Conservation (phyloP, 2,113 vertebrate species). For the Trichomycterus rosablanca region DNA sequence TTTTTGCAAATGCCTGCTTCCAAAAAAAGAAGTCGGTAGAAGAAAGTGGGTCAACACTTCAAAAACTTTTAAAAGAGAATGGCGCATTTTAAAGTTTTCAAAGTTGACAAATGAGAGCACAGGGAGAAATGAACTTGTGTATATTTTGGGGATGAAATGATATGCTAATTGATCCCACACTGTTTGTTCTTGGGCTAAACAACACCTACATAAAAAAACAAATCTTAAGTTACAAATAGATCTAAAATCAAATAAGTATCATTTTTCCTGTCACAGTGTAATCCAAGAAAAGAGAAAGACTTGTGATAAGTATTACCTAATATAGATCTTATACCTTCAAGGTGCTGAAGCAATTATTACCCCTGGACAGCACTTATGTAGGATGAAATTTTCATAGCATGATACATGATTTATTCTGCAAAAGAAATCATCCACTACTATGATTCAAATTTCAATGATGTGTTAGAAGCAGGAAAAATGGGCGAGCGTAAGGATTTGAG, state of each 20-base stretch:
- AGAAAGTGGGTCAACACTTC: constrained; percentile 54
- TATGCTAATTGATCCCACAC: constrained; percentile 2
- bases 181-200: constrained; percentile 18
- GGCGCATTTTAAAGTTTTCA: constrained; percentile 35
- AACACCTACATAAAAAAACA: no score
- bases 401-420: no score
- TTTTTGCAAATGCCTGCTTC: constrained; percentile 41
- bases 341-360: constrained; percentile 6
- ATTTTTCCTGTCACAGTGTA: not conserved
- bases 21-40: constrained; percentile 42
- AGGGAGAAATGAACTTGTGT: not conserved
- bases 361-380: no score
- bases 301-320: not conserved
- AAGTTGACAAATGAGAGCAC: constrained; percentile 1
- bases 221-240: no score
- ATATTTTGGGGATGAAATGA: constrained; percentile 12
- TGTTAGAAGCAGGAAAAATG: no score
- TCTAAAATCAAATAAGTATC: no score
- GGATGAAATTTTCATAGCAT: no score
- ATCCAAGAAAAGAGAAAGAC: no score
- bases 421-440: no score
- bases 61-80: constrained; percentile 30
- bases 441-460: no score
- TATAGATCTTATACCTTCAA: not conserved
- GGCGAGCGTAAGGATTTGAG: no score